phyloP scores from a whole-genome alignment of 1,140 invertebrate species.

The Cydia amplana region DNA sequence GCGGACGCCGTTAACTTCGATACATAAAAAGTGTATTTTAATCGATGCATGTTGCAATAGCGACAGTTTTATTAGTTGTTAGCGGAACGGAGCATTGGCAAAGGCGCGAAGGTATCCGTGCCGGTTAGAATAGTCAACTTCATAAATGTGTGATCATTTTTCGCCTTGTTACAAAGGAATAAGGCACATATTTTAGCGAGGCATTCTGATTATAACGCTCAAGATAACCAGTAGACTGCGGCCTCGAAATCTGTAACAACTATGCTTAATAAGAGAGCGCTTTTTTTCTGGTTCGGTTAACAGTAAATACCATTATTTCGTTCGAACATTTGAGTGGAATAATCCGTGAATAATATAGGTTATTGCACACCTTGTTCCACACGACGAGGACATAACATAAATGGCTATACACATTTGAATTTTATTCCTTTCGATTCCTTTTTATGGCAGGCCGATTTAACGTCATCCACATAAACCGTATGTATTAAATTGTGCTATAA shows the following conservation, averaged over 20 bases:
- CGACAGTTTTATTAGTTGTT: constrained; percentile 61
- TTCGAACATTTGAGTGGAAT: neutral
- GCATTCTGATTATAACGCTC: neutral
- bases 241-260: no score
- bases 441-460: constrained; percentile 9
- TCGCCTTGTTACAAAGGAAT: neutral
- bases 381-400: constrained; percentile 11
- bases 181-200: neutral
- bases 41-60: constrained; percentile 55
- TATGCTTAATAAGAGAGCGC: no score
- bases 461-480: constrained; percentile 11
- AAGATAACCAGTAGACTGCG: no score
- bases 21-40: constrained; percentile 57
- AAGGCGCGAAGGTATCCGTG: constrained; percentile 41
- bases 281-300: no score
- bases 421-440: constrained; percentile 30
- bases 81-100: constrained; percentile 52
- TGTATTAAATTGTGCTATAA: constrained; percentile 5
- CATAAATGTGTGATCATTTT: neutral
- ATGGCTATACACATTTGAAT: constrained; percentile 14
- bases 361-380: neutral
- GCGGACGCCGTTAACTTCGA: constrained; percentile 57
- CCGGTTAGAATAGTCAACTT: neutral
- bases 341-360: constrained; percentile 19
- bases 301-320: no score